Evolutionary conservation across 2,797 vertebrate genomes (phyloP), one percentile per base, ranked within the genome.

Genomic region (Tragopan temminckii): DNA sequence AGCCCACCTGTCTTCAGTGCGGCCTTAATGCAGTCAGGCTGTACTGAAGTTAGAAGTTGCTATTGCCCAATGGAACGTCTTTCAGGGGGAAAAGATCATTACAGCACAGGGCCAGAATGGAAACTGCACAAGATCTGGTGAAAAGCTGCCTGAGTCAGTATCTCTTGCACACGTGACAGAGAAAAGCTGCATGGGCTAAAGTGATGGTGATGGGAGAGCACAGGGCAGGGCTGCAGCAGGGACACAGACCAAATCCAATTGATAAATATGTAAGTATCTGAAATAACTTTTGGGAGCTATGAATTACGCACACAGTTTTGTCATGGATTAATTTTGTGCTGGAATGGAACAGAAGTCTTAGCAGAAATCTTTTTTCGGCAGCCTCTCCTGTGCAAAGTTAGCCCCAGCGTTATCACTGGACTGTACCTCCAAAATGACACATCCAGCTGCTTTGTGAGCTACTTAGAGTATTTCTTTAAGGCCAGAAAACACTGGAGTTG

Each of bases 201-300:
- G 33, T 3, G 31, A 6, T 6, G 2, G 3, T 0, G 2, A 36
- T 3, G 8, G 33, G 7, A 19, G 77, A 36, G 45, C 86, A 29
- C 4, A 7, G 50, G 71, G 11, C 15, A 21, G 0, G 0, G 62
- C 3, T 1, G 0, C 0, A 0, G 0, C 3, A 38, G 40, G 59
- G 25, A 50, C 31, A 0, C 6, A 10, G 52, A 68, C 87, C n/a
- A 67, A 64, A 89, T 8, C n/a, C n/a, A 70, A 64, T 31, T 69
- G 16, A 27, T 0, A 79, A 76, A 75, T n/a, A 72, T 7, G 19
- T 24, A 69, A 81, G 72, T 45, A 66, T 8, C 70, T 52, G 43
- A 61, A 31, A 62, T 75, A 93, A 81, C 89, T 69, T 90, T 33
- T 1, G 36, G 89, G 74, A 94, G 50, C n/a, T 78, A 72, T 63